Percentiles rank a stretch among this genome's conserved stretches.
These are phyloP conservation scores for Tachina fera DNA, from an alignment of 2,888 invertebrate genomes.

Conservation along the genomic window DNA sequence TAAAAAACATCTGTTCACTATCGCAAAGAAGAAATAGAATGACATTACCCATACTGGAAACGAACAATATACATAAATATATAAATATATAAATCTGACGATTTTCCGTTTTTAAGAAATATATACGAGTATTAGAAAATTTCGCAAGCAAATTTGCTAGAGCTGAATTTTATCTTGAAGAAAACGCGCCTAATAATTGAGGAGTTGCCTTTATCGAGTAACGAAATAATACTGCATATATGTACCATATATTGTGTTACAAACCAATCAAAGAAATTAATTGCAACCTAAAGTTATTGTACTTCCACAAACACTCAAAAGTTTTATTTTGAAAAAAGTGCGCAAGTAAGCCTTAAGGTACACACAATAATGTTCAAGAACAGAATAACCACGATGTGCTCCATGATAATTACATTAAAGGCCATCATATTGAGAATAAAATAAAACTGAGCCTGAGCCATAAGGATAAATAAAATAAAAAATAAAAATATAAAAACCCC, in stretches of 20 bases:
- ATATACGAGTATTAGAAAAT: too few relatives aligned
- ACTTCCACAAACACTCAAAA: not conserved
- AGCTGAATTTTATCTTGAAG: too few relatives aligned
- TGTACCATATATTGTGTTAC: not conserved
- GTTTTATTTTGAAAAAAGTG: not conserved
- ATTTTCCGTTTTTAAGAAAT: too few relatives aligned
- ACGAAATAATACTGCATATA: not conserved
- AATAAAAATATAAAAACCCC: not conserved
- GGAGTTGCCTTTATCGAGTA: too few relatives aligned
- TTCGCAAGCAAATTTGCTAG: too few relatives aligned
- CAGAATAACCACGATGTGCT: slow-evolving; percentile 21
- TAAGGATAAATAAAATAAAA: slow-evolving; percentile 12
- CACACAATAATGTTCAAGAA: slow-evolving; percentile 12
- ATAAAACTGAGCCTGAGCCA: not conserved
- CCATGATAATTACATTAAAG: slow-evolving; percentile 39
- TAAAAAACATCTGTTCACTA: too few relatives aligned
- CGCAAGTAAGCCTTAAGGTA: not conserved
- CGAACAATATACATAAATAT: too few relatives aligned
- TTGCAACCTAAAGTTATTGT: not conserved
- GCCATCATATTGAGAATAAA: slow-evolving; percentile 36
- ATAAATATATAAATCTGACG: too few relatives aligned
- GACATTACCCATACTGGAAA: too few relatives aligned
- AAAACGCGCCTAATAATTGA: not conserved
- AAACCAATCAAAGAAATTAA: too few relatives aligned
- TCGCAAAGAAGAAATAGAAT: too few relatives aligned